Evolutionary conservation across 2,888 invertebrate genomes (phyloP).

Genomic region (Harpalus rubripes): DNA sequence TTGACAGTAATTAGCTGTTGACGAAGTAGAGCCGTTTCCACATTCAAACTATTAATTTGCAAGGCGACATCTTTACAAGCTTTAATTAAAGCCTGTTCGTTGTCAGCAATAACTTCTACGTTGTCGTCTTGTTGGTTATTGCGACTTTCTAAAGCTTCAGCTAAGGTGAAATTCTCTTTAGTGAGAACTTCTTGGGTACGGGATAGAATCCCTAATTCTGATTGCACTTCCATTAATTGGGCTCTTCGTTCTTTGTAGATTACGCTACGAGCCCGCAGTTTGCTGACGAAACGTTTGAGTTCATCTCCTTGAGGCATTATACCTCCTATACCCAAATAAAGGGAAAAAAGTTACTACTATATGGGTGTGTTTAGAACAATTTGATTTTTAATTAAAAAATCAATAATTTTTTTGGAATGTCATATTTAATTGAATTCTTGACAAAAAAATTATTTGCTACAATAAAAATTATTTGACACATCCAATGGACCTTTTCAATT

Average conservation of each 20-base stretch:
- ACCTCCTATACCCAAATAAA: slow-evolving; percentile 78
- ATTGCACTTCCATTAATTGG: slow-evolving; percentile 86
- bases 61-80: slow-evolving; percentile 51
- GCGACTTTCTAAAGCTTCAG: slow-evolving; percentile 51
- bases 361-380: too few species aligned
- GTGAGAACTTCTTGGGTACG: slow-evolving; percentile 87
- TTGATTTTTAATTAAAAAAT: too few species aligned
- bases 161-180: slow-evolving; percentile 42
- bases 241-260: slow-evolving; percentile 89
- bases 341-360: too few species aligned
- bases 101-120: slow-evolving; percentile 25
- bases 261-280: slow-evolving; percentile 88
- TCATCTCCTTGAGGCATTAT: slow-evolving; percentile 89
- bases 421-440: too few species aligned
- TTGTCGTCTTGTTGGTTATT: slow-evolving; percentile 21
- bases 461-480: too few species aligned
- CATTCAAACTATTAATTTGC: slow-evolving; percentile 47
- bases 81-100: slow-evolving; percentile 36
- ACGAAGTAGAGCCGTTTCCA: slow-evolving; percentile 27
- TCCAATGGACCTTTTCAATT: too few species aligned
- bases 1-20: slow-evolving; percentile 64
- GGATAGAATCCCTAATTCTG: slow-evolving; percentile 87
- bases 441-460: too few species aligned
- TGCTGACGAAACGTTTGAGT: slow-evolving; percentile 90
- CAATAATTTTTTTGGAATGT: too few species aligned